Evolutionary conservation across 2,888 invertebrate genomes (phyloP).

Genomic region (Cantharis rufa): DNA sequence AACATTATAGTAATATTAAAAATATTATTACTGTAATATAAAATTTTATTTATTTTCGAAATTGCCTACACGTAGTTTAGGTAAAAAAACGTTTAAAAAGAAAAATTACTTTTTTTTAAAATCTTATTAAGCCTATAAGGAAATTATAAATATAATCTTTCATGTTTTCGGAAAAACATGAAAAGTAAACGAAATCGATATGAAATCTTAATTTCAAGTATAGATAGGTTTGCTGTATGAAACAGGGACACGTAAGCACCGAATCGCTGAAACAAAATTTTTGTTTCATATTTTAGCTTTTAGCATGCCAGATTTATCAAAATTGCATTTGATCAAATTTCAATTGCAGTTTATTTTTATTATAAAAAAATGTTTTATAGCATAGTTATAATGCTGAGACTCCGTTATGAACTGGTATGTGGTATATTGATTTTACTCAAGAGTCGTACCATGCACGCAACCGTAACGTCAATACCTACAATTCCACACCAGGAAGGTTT

Average conservation of each 20-base stretch:
- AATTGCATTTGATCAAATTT: neutral
- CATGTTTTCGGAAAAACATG: neutral
- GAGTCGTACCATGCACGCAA: constrained; percentile 31
- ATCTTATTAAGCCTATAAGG: neutral
- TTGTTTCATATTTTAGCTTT: neutral
- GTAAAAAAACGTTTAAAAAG: neutral
- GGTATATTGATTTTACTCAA: constrained; percentile 28
- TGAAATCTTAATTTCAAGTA: constrained; percentile 11
- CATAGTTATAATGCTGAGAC: constrained; percentile 21
- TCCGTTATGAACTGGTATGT: constrained; percentile 28
- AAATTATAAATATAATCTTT: neutral
- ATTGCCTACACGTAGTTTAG: neutral
- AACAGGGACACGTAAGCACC: constrained; percentile 1
- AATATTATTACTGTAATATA: neutral
- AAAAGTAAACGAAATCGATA: constrained; percentile 8
- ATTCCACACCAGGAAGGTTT: constrained; percentile 9
- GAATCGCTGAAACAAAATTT: neutral
- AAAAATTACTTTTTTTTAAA: neutral
- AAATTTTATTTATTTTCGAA: neutral
- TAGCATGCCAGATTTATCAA: neutral
- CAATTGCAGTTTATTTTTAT: neutral
- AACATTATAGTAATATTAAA: neutral
- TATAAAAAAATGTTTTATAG: constrained; percentile 13
- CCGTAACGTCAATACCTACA: constrained; percentile 26
- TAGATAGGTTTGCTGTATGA: neutral